phyloP scores from a whole-genome alignment of 2,113 vertebrate species.

The Rhinoderma darwinii region DNA sequence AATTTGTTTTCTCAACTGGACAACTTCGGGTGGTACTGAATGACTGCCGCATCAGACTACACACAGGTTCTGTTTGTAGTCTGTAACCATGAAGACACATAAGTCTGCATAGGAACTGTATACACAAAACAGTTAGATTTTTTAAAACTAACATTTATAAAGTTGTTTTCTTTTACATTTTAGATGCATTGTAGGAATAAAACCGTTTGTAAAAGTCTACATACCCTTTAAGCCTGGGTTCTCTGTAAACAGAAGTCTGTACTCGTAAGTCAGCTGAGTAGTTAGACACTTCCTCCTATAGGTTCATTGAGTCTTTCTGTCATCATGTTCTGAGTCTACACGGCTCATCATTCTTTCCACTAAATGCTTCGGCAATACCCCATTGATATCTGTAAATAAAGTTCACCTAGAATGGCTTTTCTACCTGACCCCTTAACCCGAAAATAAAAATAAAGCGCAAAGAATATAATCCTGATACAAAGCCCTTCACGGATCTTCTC shows the following conservation, averaged over 20 bases:
- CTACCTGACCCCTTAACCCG: conserved; percentile 79
- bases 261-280: conserved; percentile 58
- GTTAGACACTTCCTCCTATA: conserved; percentile 38
- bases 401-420: conserved; percentile 69
- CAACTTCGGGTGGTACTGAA: too few relatives aligned
- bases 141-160: too few relatives aligned
- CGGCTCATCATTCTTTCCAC: conserved; percentile 73
- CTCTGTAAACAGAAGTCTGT: conserved; percentile 55
- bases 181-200: too few relatives aligned
- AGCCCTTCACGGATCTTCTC: conserved; percentile 65
- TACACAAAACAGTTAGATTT: too few relatives aligned
- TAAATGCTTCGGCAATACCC: conserved; percentile 65
- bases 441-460: conserved; percentile 77
- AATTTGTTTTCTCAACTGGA: too few relatives aligned
- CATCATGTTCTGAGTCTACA: conserved; percentile 64
- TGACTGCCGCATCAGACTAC: too few relatives aligned
- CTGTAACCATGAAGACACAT: too few relatives aligned
- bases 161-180: too few relatives aligned
- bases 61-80: too few relatives aligned
- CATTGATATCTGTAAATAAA: conserved; percentile 79
- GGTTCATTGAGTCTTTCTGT: conserved; percentile 68
- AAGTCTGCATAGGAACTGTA: too few relatives aligned
- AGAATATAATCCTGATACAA: conserved; percentile 69
- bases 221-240: background rate
- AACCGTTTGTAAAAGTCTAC: background rate